These are phyloP conservation scores for Lithosia quadra DNA, from an alignment of 2,888 invertebrate genomes.

Conservation along the genomic window DNA sequence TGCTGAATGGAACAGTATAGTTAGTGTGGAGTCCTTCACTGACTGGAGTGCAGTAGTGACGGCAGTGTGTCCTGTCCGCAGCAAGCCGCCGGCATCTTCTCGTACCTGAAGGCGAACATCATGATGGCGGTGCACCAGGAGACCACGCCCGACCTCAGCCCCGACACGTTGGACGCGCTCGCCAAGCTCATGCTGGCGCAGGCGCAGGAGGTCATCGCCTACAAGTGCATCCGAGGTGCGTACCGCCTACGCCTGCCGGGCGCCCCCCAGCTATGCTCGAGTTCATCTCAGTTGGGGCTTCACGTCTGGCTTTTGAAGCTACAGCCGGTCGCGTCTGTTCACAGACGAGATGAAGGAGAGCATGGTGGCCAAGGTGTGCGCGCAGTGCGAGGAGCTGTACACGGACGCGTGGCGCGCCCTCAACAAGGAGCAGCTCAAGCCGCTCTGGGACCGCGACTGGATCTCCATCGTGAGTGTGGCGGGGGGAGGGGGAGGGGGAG, in stretches of 20 bases:
- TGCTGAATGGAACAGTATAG: too few relatives aligned
- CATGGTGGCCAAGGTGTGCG: constrained; percentile 96
- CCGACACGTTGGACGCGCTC: constrained; percentile 96
- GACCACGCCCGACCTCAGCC: constrained; percentile 97
- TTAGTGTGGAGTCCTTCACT: not conserved
- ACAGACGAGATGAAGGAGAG: constrained; percentile 97
- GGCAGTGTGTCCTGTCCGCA: constrained; percentile 63
- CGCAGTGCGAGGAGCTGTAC: constrained; percentile 97
- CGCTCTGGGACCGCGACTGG: constrained; percentile 97
- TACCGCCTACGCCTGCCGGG: too few relatives aligned
- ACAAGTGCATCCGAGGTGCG: constrained; percentile 95
- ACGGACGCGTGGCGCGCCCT: constrained; percentile 95
- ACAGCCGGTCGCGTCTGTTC: not conserved
- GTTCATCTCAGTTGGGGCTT: too few relatives aligned
- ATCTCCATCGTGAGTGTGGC: constrained; percentile 87
- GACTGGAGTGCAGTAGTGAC: not conserved
- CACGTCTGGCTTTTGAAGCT: not conserved
- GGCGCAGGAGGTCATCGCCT: constrained; percentile 98
- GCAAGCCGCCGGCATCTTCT: constrained; percentile 96
- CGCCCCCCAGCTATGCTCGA: too few relatives aligned
- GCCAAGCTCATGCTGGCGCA: constrained; percentile 97
- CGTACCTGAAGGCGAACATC: constrained; percentile 93
- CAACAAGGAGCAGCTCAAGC: constrained; percentile 93
- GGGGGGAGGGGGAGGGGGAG: not conserved
- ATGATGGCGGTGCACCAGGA: constrained; percentile 96